Percentiles rank a stretch among this genome's conserved stretches.
Conservation (phyloP, 64 coral and sea anemone genomes). For the Astreopora myriophthalma region DNA sequence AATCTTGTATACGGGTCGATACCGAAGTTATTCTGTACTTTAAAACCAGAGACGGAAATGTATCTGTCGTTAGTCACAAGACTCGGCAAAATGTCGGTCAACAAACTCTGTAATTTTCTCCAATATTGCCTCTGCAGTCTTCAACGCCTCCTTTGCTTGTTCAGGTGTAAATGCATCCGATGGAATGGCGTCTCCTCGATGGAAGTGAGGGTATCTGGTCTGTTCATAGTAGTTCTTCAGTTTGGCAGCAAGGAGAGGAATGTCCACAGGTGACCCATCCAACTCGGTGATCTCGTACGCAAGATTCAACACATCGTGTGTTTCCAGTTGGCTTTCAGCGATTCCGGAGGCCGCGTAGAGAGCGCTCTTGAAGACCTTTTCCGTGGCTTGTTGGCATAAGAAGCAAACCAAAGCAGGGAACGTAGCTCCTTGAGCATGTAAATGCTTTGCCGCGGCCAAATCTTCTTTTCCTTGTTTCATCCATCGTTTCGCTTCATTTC, state of each 20-base stretch:
- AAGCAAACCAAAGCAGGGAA: conserved; percentile 87
- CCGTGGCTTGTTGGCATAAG: conserved; percentile 90
- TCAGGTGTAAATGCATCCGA: conserved; percentile 75
- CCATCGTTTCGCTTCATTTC: conserved; percentile 92
- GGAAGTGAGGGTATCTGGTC: conserved; percentile 92
- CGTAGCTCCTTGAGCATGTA: conserved; percentile 37
- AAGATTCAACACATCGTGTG: conserved; percentile 90
- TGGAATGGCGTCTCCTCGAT: conserved; percentile 77
- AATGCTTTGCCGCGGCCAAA: conserved; percentile 68
- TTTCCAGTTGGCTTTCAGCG: conserved; percentile 87
- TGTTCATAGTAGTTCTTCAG: conserved; percentile 91
- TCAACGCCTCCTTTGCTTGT: conserved; percentile 80
- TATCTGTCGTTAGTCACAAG: background rate
- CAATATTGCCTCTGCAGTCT: conserved; percentile 64
- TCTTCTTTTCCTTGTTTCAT: conserved; percentile 92
- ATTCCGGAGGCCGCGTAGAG: conserved; percentile 88
- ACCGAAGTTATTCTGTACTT: too few species aligned
- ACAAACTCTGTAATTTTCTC: conserved; percentile 78
- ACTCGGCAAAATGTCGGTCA: conserved; percentile 56
- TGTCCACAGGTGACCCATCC: conserved; percentile 79
- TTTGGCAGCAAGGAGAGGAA: conserved; percentile 81
- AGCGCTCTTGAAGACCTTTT: conserved; percentile 90
- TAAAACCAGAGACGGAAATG: background rate
- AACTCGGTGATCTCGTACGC: conserved; percentile 94
- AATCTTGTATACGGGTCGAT: too few species aligned